Base-by-base conservation (phyloP, 2,888 invertebrate genomes). In the Hirtodrosophila duncani region DNA sequence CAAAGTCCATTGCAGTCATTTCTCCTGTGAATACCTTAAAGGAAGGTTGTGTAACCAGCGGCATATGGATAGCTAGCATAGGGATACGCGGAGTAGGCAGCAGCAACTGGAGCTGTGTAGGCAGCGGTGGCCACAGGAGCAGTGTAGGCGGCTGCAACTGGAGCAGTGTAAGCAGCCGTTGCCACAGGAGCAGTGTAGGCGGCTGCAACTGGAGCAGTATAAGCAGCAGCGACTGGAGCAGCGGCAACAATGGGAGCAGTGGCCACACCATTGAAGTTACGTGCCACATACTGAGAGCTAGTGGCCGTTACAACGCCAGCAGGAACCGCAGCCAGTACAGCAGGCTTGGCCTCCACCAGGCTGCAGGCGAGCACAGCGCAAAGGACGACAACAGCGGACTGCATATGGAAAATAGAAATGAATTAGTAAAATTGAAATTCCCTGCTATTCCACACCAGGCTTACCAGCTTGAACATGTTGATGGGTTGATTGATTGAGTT, bases 201-300 rank as follows among this genome's bases (percentile, higher is more conserved):
- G 3, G 74, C 75, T 1, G 61, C 53, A n/a, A 56, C 50, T 0
- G 52, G 46, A 8, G 59, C 38, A 10, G 63, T 38, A 3, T 70
- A 71, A 0, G 68, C 78, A 6, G 82, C 81, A 16, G 84, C 83
- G 24, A 79, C 63, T 0, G 83, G 80, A 0, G 82, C 70, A 1
- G 79, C 78, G 3, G 78, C 74, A 1, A 64, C 71, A 44, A 63
- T 29, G 5, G 39, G 70, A 3, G 69, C 70, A 3, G 83, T 81
- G n/a, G 83, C 77, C 6, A 86, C 66, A 39, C 89, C 89, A 66
- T 91, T 90, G 84, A 88, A 89, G 66, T 89, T 90, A 52, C 90
- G 87, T 3, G 90, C 88, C 64, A 91, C 82, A 26, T 89, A 89
- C 78, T 91, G 91, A 11, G 90, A 90, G 77, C 90, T 91, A 60